Base-by-base conservation (phyloP, 1,140 invertebrate genomes). In the Drosophila leontia region DNA sequence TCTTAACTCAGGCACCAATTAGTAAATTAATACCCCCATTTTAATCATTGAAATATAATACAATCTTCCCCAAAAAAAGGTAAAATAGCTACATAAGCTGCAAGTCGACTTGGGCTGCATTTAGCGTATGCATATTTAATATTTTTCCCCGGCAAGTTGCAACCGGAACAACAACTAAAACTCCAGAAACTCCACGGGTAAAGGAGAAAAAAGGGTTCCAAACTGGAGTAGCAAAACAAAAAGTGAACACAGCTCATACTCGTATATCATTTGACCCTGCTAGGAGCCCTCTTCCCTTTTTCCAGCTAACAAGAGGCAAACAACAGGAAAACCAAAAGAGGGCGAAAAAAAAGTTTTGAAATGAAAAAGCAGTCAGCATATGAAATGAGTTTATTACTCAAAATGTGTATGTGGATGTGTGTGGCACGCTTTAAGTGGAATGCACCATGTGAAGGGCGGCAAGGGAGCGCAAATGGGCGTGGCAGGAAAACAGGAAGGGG, bases 351-450 rank as follows among this genome's bases (percentile, higher is more conserved):
- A 90, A 74, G 61, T 90, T 79, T 90, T 72, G 80, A 88, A 88
- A 88, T 90, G 85, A 90, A 90, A 88, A 90, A 90, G 86, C 85
- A 90, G 85, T 90, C 85, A 90, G 85, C 85, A 90, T 90, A 90
- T 90, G 85, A 90, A 90, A 90, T 90, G 81, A 90, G 85, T 90
- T 90, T 90, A 90, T 90, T 90, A 90, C 85, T 90, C 85, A 90
- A 88, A 87, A 90, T 90, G 35, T 62, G 61, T 65, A 41, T 67
- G 62, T 47, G 62, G 60, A 44, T 63, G 60, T 44, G 29, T 72
- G 78, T 59, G 71, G 78, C 67, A 74, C 57, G 76, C 80, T 88
- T 87, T 87, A 83, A 88, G 83, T 87, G 84, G 83, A 77, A 70
- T 83, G 80, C 80, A 82, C 70, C 61, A 81, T 56, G 47, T 44